phyloP scores from a whole-genome alignment of 2,797 vertebrate species.

The Diglossa cyanea region DNA sequence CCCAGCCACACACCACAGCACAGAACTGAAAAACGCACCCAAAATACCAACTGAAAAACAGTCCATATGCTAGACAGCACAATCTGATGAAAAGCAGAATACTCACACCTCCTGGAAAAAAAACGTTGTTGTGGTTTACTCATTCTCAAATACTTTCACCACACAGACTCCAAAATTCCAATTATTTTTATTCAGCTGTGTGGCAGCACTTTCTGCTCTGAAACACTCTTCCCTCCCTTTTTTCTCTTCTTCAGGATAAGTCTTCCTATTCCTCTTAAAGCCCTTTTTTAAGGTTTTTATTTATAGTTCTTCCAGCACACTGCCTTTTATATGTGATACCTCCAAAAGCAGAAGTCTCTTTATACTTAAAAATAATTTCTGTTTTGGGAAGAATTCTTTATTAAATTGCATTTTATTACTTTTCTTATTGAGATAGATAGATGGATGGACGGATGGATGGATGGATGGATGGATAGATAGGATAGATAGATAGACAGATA shows the following conservation, averaged over 20 bases:
- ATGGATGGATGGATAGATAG: neutral
- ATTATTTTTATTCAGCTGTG: constrained; percentile 65
- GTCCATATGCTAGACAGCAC: constrained; percentile 55
- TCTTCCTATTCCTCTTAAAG: constrained; percentile 8
- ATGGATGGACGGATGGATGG: neutral
- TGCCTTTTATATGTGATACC: neutral
- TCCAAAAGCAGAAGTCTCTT: constrained; percentile 21
- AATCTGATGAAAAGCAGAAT: constrained; percentile 37
- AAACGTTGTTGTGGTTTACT: constrained; percentile 20
- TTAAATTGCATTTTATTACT: neutral
- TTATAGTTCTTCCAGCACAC: constrained; percentile 25
- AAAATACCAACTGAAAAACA: constrained; percentile 53
- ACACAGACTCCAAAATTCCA: constrained; percentile 24
- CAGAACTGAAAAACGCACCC: constrained; percentile 14
- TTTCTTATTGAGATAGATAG: neutral
- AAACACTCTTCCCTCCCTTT: constrained; percentile 23
- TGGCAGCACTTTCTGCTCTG: neutral
- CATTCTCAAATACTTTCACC: constrained; percentile 45
- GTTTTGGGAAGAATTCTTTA: constrained; percentile 6
- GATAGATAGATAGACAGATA: accelerated
- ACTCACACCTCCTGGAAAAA: neutral
- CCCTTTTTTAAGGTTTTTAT: neutral
- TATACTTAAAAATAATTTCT: neutral
- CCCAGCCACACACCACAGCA: neutral
- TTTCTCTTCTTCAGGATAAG: constrained; percentile 19